These are phyloP conservation scores for Halisarca cf. caerulea DNA, from an alignment of 37 sponge, comb jelly and placozoan species.

Conservation along the genomic window DNA sequence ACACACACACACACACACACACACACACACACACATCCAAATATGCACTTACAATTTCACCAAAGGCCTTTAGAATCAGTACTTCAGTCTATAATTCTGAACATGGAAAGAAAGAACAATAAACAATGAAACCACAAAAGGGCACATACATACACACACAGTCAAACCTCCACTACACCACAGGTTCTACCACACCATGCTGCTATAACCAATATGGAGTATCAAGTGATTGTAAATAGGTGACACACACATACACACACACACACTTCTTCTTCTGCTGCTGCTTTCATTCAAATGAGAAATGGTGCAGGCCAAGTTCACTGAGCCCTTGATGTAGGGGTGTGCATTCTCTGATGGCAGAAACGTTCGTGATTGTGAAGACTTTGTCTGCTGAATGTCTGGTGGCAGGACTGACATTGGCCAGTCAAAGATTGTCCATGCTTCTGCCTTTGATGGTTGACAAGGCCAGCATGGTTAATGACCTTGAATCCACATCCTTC, in stretches of 20 bases:
- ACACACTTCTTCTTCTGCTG: background rate
- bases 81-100: too few relatives aligned
- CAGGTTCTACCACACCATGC: background rate
- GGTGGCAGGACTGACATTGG: slow-evolving; percentile 26
- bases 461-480: slow-evolving; percentile 12
- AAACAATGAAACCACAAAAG: too few relatives aligned
- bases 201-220: too few relatives aligned
- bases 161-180: too few relatives aligned
- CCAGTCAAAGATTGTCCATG: background rate
- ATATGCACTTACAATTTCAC: too few relatives aligned
- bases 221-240: too few relatives aligned
- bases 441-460: slow-evolving; percentile 30
- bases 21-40: too few relatives aligned
- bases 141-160: too few relatives aligned
- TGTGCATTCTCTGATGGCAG: background rate
- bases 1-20: too few relatives aligned
- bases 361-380: slow-evolving; percentile 31
- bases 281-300: slow-evolving; percentile 21
- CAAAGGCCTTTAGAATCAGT: too few relatives aligned
- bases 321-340: background rate
- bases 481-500: slow-evolving; percentile 5
- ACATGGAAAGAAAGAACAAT: too few relatives aligned
- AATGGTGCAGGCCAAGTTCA: slow-evolving; percentile 25
- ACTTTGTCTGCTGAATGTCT: background rate
- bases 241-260: slow-evolving; percentile 29